Evolutionary conservation across 2,113 vertebrate species (phyloP).

Genomic region (Alethe diademata): DNA sequence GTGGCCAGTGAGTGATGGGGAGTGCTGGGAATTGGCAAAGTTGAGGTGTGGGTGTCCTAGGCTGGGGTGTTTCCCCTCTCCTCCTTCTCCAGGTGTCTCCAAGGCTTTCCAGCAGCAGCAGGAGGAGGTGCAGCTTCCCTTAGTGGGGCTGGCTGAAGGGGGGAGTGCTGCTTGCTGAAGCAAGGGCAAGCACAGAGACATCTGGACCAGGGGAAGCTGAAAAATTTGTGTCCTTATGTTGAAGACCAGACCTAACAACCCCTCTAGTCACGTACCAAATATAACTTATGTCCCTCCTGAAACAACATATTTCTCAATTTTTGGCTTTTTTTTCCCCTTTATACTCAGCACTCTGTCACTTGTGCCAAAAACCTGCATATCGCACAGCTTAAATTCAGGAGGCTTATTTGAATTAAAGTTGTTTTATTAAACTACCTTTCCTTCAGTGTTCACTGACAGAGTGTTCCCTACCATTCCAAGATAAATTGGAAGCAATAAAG

Average conservation of each 20-base stretch:
- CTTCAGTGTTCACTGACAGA: background rate
- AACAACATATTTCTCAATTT: background rate
- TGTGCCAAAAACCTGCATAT: background rate
- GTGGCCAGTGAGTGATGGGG: background rate
- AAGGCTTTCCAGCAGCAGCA: background rate
- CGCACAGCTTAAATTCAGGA: background rate
- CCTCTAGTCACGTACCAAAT: background rate
- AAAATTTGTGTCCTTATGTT: background rate
- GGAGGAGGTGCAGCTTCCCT: background rate
- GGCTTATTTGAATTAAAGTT: background rate
- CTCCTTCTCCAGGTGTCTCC: background rate
- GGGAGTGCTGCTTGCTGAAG: background rate
- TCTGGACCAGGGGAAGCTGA: background rate
- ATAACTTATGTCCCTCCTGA: accelerated
- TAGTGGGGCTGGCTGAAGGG: accelerated
- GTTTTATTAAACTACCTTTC: background rate
- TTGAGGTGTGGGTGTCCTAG: background rate
- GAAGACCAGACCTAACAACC: accelerated
- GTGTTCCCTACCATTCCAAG: background rate
- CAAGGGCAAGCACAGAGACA: background rate
- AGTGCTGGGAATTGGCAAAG: accelerated
- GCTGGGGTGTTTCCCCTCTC: background rate
- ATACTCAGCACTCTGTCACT: accelerated
- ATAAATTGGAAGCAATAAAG: background rate
- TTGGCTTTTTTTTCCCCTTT: background rate